Evolutionary conservation across 1,140 invertebrate genomes (phyloP), one percentile per base, ranked within the genome.

Genomic region (Stenopsyche tienmushanensis): DNA sequence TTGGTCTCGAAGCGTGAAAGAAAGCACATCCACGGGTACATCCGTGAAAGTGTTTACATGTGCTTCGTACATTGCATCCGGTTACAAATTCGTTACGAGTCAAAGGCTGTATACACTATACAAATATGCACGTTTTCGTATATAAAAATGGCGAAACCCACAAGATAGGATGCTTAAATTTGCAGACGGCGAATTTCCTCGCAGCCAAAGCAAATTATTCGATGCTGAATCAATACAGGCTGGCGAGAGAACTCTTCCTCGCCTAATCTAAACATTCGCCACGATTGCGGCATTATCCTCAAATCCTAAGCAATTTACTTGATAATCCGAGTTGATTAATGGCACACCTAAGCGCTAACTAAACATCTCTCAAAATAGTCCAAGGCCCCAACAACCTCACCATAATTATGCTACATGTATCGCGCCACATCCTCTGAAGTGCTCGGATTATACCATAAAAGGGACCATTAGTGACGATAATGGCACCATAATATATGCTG

Each of bases 41-140:
- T 62, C 59, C 59, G 59, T 50, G 59, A 62, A 62, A 62, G 59
- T 62, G 59, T 50, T 62, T 52, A 52, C 49, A 52, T 15, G 29
- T 52, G 26, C 59, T 21, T n/a, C 59, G 24, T 41, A 29, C 45
- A 13, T 7, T 41, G 18, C 59, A 62, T 62, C 59, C 59, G 50
- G 59, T 62, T 34, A 25, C n/a, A n/a, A n/a, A n/a, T n/a, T n/a
- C n/a, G n/a, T n/a, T n/a, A n/a, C n/a, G n/a, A n/a, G n/a, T n/a
- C n/a, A n/a, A n/a, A n/a, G n/a, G n/a, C n/a, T n/a, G n/a, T n/a
- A n/a, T n/a, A n/a, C n/a, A n/a, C n/a, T n/a, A n/a, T n/a, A n/a
- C n/a, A n/a, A n/a, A n/a, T n/a, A n/a, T n/a, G n/a, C n/a, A n/a
- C n/a, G n/a, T n/a, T n/a, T n/a, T n/a, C n/a, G n/a, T n/a, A n/a